Conservation (phyloP, 2,888 invertebrate species). For the Ormia ochracea region DNA sequence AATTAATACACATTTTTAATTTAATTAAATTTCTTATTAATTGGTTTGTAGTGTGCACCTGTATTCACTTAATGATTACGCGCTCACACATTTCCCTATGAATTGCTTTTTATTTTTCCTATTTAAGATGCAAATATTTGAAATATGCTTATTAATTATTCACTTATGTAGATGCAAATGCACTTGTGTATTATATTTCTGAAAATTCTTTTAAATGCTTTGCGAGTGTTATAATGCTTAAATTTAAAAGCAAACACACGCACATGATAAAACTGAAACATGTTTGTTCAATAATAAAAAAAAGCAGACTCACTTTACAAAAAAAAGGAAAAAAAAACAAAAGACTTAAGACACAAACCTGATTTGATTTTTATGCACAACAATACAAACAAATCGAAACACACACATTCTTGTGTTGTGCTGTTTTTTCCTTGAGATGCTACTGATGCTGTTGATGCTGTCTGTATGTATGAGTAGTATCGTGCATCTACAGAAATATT, state of each 20-base stretch:
- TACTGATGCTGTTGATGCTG: conserved; percentile 34
- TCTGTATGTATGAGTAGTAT: no score
- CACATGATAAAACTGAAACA: conserved; percentile 22
- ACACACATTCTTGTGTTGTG: conserved; percentile 29
- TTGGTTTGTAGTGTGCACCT: no score
- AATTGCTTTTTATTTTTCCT: not conserved
- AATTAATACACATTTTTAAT: no score
- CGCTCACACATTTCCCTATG: no score
- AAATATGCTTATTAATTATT: conserved; percentile 37
- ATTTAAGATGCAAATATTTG: conserved; percentile 46
- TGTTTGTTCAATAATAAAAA: conserved; percentile 35
- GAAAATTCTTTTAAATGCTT: conserved; percentile 45
- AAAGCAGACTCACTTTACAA: not conserved
- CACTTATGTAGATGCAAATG: conserved; percentile 32
- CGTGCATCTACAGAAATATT: not conserved
- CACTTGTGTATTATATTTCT: conserved; percentile 41
- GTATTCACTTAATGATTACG: no score
- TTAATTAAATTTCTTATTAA: no score
- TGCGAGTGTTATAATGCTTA: conserved; percentile 21
- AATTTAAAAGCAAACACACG: conserved; percentile 22
- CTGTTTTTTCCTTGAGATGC: not conserved
- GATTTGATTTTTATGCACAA: conserved; percentile 57
- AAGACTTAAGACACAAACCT: conserved; percentile 66
- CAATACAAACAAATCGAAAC: conserved; percentile 16
- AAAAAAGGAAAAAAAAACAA: conserved; percentile 61